Percentiles rank a stretch among this genome's conserved stretches.
phyloP scores from a whole-genome alignment of 2,113 vertebrate genomes.

The Pteronura brasiliensis region DNA sequence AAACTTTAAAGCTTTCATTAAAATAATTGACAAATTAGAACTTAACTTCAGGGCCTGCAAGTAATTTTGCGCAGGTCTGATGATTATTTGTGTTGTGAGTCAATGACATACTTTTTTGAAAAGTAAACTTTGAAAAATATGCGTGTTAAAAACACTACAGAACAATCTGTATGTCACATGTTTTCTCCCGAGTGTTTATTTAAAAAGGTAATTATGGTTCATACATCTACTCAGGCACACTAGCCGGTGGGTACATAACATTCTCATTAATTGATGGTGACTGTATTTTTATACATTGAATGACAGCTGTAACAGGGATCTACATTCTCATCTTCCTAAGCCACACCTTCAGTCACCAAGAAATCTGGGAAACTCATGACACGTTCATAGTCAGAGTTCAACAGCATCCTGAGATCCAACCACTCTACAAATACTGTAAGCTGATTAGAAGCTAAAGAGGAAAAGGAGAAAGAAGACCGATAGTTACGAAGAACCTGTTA shows the following conservation, averaged over 20 bases:
- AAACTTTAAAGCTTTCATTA: background rate
- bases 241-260: background rate
- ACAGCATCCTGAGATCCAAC: background rate
- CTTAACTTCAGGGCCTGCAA: slow-evolving; percentile 1
- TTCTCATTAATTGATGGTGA: background rate
- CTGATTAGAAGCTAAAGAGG: background rate
- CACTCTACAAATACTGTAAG: background rate
- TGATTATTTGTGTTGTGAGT: slow-evolving; percentile 3
- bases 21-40: slow-evolving; percentile 38
- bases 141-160: background rate
- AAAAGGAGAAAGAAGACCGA: background rate
- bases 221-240: background rate
- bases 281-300: background rate
- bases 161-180: background rate
- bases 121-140: slow-evolving; percentile 29
- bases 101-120: slow-evolving; percentile 16
- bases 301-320: background rate
- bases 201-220: background rate
- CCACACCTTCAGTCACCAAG: background rate
- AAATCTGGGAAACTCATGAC: background rate
- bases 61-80: background rate
- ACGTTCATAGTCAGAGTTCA: background rate
- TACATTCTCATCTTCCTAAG: background rate
- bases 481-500: background rate
- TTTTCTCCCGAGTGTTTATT: background rate